A percentile compares a stretch with the other conserved stretches of the same genome.
phyloP scores from a whole-genome alignment of 2,113 vertebrate species.

The Psittacara wagleri region DNA sequence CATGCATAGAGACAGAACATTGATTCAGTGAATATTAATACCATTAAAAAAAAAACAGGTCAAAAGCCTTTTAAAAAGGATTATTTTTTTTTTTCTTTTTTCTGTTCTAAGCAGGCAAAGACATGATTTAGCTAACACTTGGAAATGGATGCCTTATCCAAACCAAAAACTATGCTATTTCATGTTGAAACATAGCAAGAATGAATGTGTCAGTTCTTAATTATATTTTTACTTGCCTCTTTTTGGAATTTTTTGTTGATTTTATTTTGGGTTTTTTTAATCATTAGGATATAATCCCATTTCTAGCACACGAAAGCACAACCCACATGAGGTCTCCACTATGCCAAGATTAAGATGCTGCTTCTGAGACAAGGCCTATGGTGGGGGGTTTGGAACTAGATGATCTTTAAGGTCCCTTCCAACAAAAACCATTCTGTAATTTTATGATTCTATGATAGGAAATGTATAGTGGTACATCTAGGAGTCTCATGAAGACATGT shows the following conservation, averaged over 20 bases:
- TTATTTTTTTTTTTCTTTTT: background rate
- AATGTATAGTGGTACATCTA: background rate
- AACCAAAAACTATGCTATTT: background rate
- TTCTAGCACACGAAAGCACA: background rate
- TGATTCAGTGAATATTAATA: background rate
- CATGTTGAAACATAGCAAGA: background rate
- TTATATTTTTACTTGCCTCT: background rate
- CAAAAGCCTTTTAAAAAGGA: background rate
- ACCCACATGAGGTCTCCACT: background rate
- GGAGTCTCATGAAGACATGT: background rate
- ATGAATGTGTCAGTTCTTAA: background rate
- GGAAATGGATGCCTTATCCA: background rate
- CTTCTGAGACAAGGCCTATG: background rate
- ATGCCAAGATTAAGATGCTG: background rate
- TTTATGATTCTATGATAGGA: background rate
- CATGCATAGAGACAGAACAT: background rate
- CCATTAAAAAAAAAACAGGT: background rate
- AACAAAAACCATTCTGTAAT: background rate
- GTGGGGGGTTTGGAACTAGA: background rate
- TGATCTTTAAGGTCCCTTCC: background rate
- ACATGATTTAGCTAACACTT: background rate
- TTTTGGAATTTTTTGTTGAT: background rate
- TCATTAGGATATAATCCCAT: background rate
- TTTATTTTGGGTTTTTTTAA: background rate
- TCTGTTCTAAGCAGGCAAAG: background rate